Evolutionary conservation across 2,888 invertebrate species (phyloP).

Genomic region (Lithosia quadra): DNA sequence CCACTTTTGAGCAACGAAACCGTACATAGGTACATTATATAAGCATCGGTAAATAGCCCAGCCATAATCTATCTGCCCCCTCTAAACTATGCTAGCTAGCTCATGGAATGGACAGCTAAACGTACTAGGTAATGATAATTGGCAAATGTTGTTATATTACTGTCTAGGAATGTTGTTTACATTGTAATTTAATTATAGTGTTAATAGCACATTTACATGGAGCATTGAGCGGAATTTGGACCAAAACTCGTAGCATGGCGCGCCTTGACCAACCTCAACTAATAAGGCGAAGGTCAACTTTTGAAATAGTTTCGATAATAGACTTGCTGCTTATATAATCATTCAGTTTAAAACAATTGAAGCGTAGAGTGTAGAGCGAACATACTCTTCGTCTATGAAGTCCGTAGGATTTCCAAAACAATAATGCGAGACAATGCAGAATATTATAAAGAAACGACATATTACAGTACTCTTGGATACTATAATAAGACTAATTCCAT

Average conservation of each 20-base stretch:
- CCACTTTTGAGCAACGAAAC: no score
- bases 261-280: constrained; percentile 10
- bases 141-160: background rate
- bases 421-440: no score
- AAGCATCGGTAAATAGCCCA: background rate
- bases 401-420: no score
- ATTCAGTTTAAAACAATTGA: background rate
- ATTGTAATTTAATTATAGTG: background rate
- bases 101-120: background rate
- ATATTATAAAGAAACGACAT: no score
- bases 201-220: background rate
- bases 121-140: background rate
- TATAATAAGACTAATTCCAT: no score
- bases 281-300: constrained; percentile 8
- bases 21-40: no score
- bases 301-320: constrained; percentile 11
- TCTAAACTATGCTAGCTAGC: background rate
- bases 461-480: no score
- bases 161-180: background rate
- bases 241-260: background rate
- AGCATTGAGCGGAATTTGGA: constrained; percentile 1
- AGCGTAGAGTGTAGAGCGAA: no score
- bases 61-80: background rate
- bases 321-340: background rate
- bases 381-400: no score